A percentile compares a stretch with the other conserved stretches of the same genome.
phyloP scores from a whole-genome alignment of 1,140 invertebrate species.

The Mya arenaria region DNA sequence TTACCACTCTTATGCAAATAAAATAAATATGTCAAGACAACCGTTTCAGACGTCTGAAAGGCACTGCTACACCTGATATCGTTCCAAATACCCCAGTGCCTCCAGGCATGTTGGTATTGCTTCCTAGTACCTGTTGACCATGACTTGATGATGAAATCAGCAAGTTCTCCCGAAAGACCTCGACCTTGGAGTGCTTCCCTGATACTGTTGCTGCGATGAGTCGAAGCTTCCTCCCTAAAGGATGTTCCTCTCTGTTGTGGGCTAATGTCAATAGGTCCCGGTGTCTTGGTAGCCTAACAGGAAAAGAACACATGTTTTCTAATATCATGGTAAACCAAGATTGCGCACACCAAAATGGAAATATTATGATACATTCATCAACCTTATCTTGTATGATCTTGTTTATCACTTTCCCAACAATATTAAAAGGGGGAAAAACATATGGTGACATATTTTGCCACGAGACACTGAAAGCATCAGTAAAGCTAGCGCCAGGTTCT shows the following conservation, averaged over 20 bases:
- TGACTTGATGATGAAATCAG: neutral
- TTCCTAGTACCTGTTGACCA: slow-evolving; percentile 22
- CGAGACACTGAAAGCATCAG: slow-evolving; percentile 55
- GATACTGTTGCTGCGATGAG: slow-evolving; percentile 49
- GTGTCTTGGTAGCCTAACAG: slow-evolving; percentile 31
- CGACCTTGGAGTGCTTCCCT: neutral
- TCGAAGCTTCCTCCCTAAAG: slow-evolving; percentile 12
- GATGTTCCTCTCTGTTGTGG: slow-evolving; percentile 22
- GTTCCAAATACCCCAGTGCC: slow-evolving; percentile 16
- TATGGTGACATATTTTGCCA: slow-evolving; percentile 42
- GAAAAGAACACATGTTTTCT: slow-evolving; percentile 31
- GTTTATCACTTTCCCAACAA: slow-evolving; percentile 20
- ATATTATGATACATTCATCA: slow-evolving; percentile 34
- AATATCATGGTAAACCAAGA: slow-evolving; percentile 38
- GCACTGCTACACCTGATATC: slow-evolving; percentile 1
- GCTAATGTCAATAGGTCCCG: slow-evolving; percentile 29
- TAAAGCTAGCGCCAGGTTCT: slow-evolving; percentile 48
- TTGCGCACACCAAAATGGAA: slow-evolving; percentile 52
- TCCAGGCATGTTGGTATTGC: slow-evolving; percentile 12
- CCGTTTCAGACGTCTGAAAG: slow-evolving; percentile 21
- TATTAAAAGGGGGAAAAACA: slow-evolving; percentile 56
- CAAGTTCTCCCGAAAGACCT: slow-evolving; percentile 18
- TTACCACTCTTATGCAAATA: slow-evolving; percentile 20
- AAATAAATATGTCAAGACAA: slow-evolving; percentile 13
- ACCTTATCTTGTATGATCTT: slow-evolving; percentile 53